Base-by-base conservation (phyloP, 2,888 invertebrate genomes). In the Zaprionus lineosus region DNA sequence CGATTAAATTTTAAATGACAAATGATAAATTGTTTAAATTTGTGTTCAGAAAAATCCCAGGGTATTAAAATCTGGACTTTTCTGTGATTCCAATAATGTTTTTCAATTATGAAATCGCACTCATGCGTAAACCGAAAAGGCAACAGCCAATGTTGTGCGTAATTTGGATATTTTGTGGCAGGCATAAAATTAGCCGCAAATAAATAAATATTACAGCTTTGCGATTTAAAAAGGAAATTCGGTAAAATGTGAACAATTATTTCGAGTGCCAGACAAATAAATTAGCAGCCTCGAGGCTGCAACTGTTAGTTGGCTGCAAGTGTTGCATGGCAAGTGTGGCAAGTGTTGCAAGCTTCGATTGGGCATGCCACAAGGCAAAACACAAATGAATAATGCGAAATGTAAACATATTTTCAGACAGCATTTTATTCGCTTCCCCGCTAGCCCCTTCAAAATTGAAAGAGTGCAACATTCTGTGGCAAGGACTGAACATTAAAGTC, bases 151-250 rank as follows among this genome's bases (percentile, higher is more conserved):
- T 40, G 16, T 19, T 11, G 2, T 15, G 48, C 48, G 11, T 59
- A 14, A 43, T 50, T 48, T 48, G 12, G 34, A 31, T 61, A 4
- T 48, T 52, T 64, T 63, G 61, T 52, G 82, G 55, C 21, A 19
- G 14, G 28, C 43, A 53, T 34, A 31, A 53, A 70, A 84, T 84
- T 78, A 58, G 73, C 83, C 79, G 52, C 84, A 81, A 78, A 79
- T 70, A 81, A 85, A 78, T 83, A 81, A 79, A 83, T 83, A 83
- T 85, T 79, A 74, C 74, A 60, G 51, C 81, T 76, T 37, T 44
- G 31, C 41, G 9, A 50, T 44, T 26, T 40, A 37, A 44, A 50
- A 36, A 31, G 11, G 37, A 61, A 67, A 53, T 48, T 34, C 52
- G 29, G 28, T 36, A 46, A 37, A 48, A 53, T 37, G 9, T 50